Evolutionary conservation across 1,140 invertebrate genomes (phyloP), one percentile per base, ranked within the genome.

Genomic region (Metopolophium dirhodum): DNA sequence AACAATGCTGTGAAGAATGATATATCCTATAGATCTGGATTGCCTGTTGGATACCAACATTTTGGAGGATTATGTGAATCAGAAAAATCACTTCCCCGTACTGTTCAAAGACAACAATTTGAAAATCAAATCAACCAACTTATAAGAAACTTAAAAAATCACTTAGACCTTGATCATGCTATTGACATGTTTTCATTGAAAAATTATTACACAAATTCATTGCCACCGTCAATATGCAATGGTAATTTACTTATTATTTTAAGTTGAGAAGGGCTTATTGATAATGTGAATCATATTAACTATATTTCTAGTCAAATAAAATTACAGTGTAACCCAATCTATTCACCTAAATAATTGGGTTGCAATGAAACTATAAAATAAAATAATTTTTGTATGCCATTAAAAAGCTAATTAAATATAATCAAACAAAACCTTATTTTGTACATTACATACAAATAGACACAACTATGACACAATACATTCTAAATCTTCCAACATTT

Each of bases 171-270:
- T 83, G 98, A 99, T 95, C 96, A 96, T 45, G 98, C 97, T 89
- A 98, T 97, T 37, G 99, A 99, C 95, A 91, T 45, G 41, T 88
- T 93, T 86, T 96, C 98, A 95, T 96, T 99, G 95, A 97, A 97
- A 4, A 98, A 97, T 94, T 98, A 97, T 94, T 97, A 99, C 94
- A 97, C 98, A 94, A 97, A 98, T 95, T 97, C 97, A n/a, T 95
- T 99, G 88, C 99, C 99, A 4, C 98, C 98, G 0, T 95, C 97
- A 68, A 95, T 99, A 1, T 96, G 95, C 82, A 95, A 96, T 94
- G 95, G 96, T 96, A 94, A 85, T 51, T 91, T 90, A 93, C 61
- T n/a, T 61, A 61, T 30, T 68, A n/a, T 77, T 77, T 20, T 7
- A 77, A 77, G 14, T 68, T n/a, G 1, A n/a, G 6, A 77, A 77